Conservation (phyloP, 2,888 invertebrate genomes). For the Melanchra persicariae region DNA sequence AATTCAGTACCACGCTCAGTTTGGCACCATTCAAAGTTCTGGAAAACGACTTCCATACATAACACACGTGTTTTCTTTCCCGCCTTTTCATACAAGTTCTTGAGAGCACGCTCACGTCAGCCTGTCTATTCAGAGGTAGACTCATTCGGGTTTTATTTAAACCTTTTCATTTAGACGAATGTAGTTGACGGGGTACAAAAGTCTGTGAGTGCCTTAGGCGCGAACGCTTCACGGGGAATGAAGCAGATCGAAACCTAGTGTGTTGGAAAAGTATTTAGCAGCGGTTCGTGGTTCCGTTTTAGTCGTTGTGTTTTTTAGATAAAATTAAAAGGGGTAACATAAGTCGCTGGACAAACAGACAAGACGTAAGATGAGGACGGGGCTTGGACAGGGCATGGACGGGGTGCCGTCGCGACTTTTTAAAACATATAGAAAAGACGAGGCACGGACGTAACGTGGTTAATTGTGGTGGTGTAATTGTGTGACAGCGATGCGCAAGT, state of each 20-base stretch:
- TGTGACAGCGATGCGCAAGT: too few relatives aligned
- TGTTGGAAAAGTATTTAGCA: slow-evolving; percentile 73
- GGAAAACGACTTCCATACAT: slow-evolving; percentile 46
- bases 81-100: slow-evolving; percentile 56
- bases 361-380: too few relatives aligned
- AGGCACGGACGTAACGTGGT: too few relatives aligned
- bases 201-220: slow-evolving; percentile 50
- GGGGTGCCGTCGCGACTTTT: too few relatives aligned
- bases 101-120: slow-evolving; percentile 63
- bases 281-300: slow-evolving; percentile 24
- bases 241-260: slow-evolving; percentile 77
- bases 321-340: neutral
- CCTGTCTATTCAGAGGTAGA: slow-evolving; percentile 66
- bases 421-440: too few relatives aligned
- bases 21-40: slow-evolving; percentile 55
- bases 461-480: too few relatives aligned
- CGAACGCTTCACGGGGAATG: slow-evolving; percentile 67
- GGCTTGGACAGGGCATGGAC: too few relatives aligned
- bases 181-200: slow-evolving; percentile 62
- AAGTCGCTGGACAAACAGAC: too few relatives aligned
- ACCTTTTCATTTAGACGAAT: slow-evolving; percentile 69
- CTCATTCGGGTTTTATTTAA: slow-evolving; percentile 69
- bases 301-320: slow-evolving; percentile 30
- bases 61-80: slow-evolving; percentile 45
- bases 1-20: slow-evolving; percentile 54